Percentiles rank a stretch among this genome's conserved stretches.
Evolutionary conservation across 2,113 vertebrate species (phyloP).

Genomic region (Prionailurus viverrinus): DNA sequence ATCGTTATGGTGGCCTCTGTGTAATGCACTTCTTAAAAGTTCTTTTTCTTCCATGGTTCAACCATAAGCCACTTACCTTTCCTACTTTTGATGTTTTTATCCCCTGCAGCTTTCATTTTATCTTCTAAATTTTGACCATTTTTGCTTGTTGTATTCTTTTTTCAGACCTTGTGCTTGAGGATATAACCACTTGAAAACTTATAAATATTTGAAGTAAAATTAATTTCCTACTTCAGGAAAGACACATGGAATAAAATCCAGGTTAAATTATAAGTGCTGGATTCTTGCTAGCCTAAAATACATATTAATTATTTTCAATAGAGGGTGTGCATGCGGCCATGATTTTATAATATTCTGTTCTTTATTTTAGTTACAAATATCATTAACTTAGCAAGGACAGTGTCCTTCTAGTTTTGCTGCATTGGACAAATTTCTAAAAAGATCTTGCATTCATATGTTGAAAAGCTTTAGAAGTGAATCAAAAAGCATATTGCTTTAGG

Average conservation of each 20-base stretch:
- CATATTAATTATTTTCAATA: background rate
- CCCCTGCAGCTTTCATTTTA: background rate
- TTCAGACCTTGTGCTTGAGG: background rate
- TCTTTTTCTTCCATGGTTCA: background rate
- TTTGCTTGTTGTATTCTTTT: background rate
- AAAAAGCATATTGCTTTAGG: background rate
- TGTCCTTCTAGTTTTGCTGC: background rate
- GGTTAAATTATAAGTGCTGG: background rate
- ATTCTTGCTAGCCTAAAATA: background rate
- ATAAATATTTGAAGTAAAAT: background rate
- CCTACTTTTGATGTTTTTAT: background rate
- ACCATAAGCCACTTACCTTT: background rate
- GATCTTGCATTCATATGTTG: background rate
- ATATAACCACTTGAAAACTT: background rate
- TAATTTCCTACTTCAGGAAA: background rate
- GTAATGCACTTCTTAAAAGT: background rate
- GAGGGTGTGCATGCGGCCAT: background rate
- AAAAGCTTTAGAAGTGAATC: conserved; percentile 34
- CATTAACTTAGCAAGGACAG: background rate
- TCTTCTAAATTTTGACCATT: conserved; percentile 11
- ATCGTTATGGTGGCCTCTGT: background rate
- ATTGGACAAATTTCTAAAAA: background rate
- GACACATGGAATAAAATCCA: background rate
- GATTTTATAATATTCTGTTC: background rate
- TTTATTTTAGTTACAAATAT: conserved; percentile 54